phyloP scores from a whole-genome alignment of 2,113 vertebrate species.

The Sinocyclocheilus anophthalmus region DNA sequence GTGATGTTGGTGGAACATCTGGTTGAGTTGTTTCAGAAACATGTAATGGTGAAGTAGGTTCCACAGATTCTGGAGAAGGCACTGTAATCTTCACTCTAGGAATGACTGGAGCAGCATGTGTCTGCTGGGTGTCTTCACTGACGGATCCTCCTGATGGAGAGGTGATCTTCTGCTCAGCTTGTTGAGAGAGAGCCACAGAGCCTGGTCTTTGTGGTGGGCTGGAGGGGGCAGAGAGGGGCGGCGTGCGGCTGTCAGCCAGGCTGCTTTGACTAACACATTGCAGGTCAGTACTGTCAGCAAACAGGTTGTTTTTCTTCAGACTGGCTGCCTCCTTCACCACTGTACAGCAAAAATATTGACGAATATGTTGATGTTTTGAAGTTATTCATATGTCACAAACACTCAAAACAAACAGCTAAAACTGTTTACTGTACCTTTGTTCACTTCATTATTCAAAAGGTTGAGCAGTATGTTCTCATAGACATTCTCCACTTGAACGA shows the following conservation, averaged over 20 bases:
- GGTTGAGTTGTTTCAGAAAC: not conserved
- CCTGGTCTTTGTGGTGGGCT: conserved; percentile 68
- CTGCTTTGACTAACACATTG: conserved; percentile 82
- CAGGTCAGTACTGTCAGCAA: conserved; percentile 78
- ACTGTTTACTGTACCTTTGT: conserved; percentile 76
- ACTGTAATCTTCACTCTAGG: not conserved
- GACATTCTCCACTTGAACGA: conserved; percentile 85
- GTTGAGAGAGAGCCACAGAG: not conserved
- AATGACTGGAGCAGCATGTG: not conserved
- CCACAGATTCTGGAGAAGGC: not conserved
- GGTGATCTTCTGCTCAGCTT: conserved; percentile 19
- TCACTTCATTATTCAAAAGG: conserved; percentile 76
- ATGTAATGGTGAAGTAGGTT: not conserved
- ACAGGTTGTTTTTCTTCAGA: conserved; percentile 86
- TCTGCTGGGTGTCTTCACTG: conserved; percentile 15
- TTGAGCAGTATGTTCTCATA: conserved; percentile 84
- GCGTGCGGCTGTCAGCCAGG: conserved; percentile 76
- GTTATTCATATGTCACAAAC: not conserved
- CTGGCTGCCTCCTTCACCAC: conserved; percentile 85
- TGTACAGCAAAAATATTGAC: conserved; percentile 59
- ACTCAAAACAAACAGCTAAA: not conserved
- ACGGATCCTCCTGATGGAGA: conserved; percentile 25
- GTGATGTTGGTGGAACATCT: not conserved
- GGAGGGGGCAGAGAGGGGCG: conserved; percentile 72
- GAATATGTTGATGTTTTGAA: not conserved